Evolutionary conservation across 2,113 vertebrate genomes (phyloP).

Genomic region (Amphiprion ocellaris): DNA sequence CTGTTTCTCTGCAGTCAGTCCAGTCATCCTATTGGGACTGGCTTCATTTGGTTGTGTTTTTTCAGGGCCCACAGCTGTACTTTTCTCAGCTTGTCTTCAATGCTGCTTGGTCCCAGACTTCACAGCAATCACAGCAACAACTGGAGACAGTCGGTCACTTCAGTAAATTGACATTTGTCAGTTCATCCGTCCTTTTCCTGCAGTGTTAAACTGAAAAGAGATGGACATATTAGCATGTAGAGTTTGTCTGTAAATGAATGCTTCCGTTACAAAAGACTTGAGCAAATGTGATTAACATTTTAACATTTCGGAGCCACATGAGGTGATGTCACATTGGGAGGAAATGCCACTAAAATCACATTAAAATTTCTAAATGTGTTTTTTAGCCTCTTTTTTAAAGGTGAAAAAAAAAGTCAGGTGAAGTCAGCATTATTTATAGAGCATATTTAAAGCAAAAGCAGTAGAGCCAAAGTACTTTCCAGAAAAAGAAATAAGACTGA

Average conservation of each 20-base stretch:
- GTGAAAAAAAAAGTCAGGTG: too few species aligned
- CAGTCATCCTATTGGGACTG: not conserved
- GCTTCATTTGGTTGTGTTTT: not conserved
- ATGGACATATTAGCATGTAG: slow-evolving; percentile 14
- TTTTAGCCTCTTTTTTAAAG: too few species aligned
- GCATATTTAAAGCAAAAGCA: too few species aligned
- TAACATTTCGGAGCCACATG: not conserved
- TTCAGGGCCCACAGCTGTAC: not conserved
- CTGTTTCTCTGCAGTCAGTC: slow-evolving; percentile 16
- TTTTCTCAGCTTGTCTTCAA: slow-evolving; percentile 21
- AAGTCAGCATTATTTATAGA: too few species aligned
- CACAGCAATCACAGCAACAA: slow-evolving; percentile 39
- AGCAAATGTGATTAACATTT: not conserved
- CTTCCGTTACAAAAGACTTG: not conserved
- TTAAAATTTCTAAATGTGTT: too few species aligned
- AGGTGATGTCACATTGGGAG: too few species aligned
- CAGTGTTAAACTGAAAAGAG: slow-evolving; percentile 75
- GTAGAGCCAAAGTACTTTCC: too few species aligned
- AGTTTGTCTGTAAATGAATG: not conserved
- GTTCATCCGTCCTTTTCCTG: slow-evolving; percentile 79
- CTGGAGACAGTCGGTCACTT: slow-evolving; percentile 34
- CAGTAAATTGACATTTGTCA: slow-evolving; percentile 48
- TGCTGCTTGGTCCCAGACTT: slow-evolving; percentile 40
- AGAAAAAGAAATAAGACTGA: too few species aligned
- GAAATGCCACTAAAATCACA: too few species aligned